Base-by-base conservation (phyloP, 1,140 invertebrate species). In the Aricia agestis region DNA sequence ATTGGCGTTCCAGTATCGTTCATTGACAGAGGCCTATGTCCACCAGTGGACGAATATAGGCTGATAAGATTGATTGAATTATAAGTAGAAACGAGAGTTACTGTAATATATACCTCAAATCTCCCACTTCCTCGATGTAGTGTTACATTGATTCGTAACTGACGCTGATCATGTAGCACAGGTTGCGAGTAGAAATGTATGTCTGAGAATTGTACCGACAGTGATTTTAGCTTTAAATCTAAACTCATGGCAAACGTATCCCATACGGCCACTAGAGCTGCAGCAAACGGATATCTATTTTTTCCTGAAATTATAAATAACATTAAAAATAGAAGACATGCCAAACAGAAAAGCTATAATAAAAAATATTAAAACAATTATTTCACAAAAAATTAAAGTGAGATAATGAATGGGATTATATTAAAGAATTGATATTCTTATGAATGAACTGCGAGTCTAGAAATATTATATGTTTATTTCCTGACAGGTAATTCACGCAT, bases 221-320 rank as follows among this genome's bases (percentile, higher is more conserved):
- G 0, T 13, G 72, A 58, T 57, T 77, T 80, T 67, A 72, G 78
- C 6, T 66, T 19, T 9, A 72, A 7, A 1, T 71, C 74, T 0
- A 78, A 19, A 2, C 67, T 65, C 86, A 88, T 88, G 0, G 79
- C 79, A 2, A 83, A 70, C 0, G 83, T 82, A 58, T 87, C 85
- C 85, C 85, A 87, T 31, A 79, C 82, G 1, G 75, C 69, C 19
- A 82, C 79, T 5, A 88, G 67, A 1, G 75, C 71, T 3, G 79
- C 80, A 57, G 83, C 68, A 57, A 78, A 83, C 0, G 86, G 86
- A 41, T 78, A 86, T 5, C 75, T 32, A 9, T 72, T 82, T 41
- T 76, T 75, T 41, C 73, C 85, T 87, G 67, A 7, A 76, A 78
- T 66, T 4, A 68, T 52, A 52, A 42, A 42, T 42, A 9, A 9